Conservation (phyloP, 2,113 vertebrate genomes). For the Phyllopteryx taeniolatus region DNA sequence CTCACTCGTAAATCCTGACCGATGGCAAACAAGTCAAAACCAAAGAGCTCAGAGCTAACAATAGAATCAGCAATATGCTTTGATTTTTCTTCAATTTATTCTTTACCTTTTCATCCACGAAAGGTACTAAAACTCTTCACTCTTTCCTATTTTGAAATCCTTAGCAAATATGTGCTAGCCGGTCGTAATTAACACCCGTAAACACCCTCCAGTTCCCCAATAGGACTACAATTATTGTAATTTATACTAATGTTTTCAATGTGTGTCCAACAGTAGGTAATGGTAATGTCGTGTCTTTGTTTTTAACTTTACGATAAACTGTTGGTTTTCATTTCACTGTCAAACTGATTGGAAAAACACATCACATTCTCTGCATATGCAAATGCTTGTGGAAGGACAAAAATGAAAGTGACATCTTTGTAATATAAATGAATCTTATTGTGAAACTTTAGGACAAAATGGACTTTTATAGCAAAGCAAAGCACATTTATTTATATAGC, state of each 20-base stretch:
- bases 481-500: too few relatives aligned
- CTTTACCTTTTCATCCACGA: not conserved
- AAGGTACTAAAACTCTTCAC: not conserved
- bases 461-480: too few relatives aligned
- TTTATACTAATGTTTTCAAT: not conserved
- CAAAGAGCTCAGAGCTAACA: not conserved
- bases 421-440: too few relatives aligned
- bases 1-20: conserved; percentile 9
- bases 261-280: not conserved
- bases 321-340: too few relatives aligned
- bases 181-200: not conserved
- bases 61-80: not conserved
- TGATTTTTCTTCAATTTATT: not conserved
- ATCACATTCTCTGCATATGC: too few relatives aligned
- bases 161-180: not conserved
- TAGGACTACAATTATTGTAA: not conserved
- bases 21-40: not conserved
- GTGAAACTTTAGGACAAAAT: too few relatives aligned
- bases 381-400: too few relatives aligned
- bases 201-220: not conserved
- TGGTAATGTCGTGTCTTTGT: too few relatives aligned
- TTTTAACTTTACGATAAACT: too few relatives aligned
- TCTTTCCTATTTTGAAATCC: not conserved
- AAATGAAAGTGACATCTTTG: too few relatives aligned
- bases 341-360: too few relatives aligned